A percentile compares a stretch with the other conserved stretches of the same genome.
These are phyloP conservation scores for Heliangelus exortis DNA, from an alignment of 2,797 vertebrate species.

Conservation along the genomic window DNA sequence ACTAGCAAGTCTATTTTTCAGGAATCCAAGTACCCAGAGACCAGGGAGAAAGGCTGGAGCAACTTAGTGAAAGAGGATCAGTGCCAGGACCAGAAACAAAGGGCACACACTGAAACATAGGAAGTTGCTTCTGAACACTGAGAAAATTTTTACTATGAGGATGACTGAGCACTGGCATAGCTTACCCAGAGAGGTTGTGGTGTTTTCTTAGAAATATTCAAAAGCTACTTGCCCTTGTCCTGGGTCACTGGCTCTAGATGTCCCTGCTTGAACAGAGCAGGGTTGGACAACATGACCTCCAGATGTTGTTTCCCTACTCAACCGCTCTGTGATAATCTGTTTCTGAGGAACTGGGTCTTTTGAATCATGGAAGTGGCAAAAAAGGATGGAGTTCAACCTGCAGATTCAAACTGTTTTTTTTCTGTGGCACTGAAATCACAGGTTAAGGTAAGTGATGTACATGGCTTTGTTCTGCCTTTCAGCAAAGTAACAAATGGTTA, in stretches of 20 bases:
- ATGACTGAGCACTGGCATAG: too few relatives aligned
- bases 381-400: background rate
- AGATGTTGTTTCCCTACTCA: background rate
- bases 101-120: background rate
- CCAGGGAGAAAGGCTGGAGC: background rate
- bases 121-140: background rate
- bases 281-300: background rate
- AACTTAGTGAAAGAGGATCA: background rate
- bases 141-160: background rate
- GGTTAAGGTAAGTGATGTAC: too few relatives aligned
- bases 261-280: background rate
- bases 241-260: background rate
- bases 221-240: fast-evolving
- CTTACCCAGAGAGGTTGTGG: background rate
- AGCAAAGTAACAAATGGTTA: background rate
- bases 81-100: background rate
- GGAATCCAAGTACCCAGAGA: background rate
- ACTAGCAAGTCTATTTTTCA: background rate
- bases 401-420: too few relatives aligned
- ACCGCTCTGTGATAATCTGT: background rate
- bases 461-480: too few relatives aligned
- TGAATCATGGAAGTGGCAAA: background rate
- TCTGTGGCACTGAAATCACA: too few relatives aligned
- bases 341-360: background rate
- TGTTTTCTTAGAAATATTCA: background rate